Base-by-base conservation (phyloP, 1,140 invertebrate genomes). In the Drosophila teissieri region DNA sequence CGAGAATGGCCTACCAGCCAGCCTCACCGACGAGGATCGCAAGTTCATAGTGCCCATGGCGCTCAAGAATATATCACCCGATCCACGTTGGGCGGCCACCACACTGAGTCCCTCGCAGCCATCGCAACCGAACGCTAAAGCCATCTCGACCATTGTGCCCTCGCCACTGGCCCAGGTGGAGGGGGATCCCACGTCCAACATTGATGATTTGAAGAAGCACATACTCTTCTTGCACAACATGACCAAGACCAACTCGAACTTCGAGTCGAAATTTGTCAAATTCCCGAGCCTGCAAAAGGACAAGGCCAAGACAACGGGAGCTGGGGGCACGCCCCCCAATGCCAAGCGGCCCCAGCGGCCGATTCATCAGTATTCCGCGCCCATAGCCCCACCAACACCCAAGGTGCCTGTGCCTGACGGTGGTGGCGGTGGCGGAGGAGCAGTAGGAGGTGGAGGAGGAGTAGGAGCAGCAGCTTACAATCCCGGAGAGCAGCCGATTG, bases 251-350 rank as follows among this genome's bases (percentile, higher is more conserved):
- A 51, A 51, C 7, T 51, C 48, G 3, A 51, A 51, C 27, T 51
- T 51, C 4, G 48, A 51, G 27, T 51, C 48, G 4, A 51, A 51
- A 27, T 51, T 51, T 1, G 48, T 51, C n/a, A 51, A 51, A 4
- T 51, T 51, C 3, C 48, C 48, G n/a, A 51, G 48, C 2, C 48
- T 51, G 48, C 48, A 51, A 14, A 51, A 51, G 48, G 48, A 51
- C 48, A 51, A 51, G 46, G 24, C 24, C 22, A 49, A 49, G 24
- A n/a, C 46, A 8, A 15, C 46, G 31, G 31, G 31, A 6, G 3
- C n/a, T 8, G 46, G 46, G 7, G n/a, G 24, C 1, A 2, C 3
- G 24, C 48, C 48, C 1, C 15, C 48, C 8, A 34, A 15, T 11
- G n/a, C 8, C 1, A 51, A 51, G 15, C 48, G 48, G 10, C 48